Conservation (phyloP, 1,140 invertebrate species). For the Antheraea pernyi region DNA sequence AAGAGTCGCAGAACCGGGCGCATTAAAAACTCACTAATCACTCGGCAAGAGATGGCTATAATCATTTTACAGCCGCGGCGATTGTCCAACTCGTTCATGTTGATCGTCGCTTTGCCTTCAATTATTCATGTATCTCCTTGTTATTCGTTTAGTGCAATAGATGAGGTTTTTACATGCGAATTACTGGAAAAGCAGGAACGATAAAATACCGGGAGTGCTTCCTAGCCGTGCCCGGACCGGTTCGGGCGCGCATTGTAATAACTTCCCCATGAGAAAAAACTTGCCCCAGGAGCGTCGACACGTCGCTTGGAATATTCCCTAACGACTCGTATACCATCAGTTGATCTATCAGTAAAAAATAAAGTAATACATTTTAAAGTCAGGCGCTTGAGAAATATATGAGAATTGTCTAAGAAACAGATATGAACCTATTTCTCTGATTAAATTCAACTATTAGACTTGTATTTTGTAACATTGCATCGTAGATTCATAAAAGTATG, state of each 20-base stretch:
- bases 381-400: no score
- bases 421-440: no score
- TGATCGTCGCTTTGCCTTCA: slow-evolving; percentile 26
- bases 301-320: slow-evolving; percentile 29
- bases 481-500: no score
- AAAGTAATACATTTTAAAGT: neutral
- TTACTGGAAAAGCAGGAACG: slow-evolving; percentile 36
- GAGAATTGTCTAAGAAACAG: no score
- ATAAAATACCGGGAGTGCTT: slow-evolving; percentile 47
- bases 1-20: slow-evolving; percentile 55
- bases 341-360: slow-evolving; percentile 4
- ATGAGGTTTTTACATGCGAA: slow-evolving; percentile 41
- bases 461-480: no score
- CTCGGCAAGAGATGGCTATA: slow-evolving; percentile 26
- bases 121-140: slow-evolving; percentile 38
- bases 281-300: slow-evolving; percentile 27
- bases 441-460: no score
- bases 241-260: slow-evolving; percentile 45
- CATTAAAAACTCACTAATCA: slow-evolving; percentile 42
- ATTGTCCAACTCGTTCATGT: slow-evolving; percentile 13
- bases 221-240: slow-evolving; percentile 48
- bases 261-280: slow-evolving; percentile 48
- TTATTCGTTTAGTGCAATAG: slow-evolving; percentile 31
- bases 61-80: slow-evolving; percentile 27
- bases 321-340: slow-evolving; percentile 21